These are phyloP conservation scores for Gila robusta DNA, from an alignment of 2,797 vertebrate species.

Conservation along the genomic window DNA sequence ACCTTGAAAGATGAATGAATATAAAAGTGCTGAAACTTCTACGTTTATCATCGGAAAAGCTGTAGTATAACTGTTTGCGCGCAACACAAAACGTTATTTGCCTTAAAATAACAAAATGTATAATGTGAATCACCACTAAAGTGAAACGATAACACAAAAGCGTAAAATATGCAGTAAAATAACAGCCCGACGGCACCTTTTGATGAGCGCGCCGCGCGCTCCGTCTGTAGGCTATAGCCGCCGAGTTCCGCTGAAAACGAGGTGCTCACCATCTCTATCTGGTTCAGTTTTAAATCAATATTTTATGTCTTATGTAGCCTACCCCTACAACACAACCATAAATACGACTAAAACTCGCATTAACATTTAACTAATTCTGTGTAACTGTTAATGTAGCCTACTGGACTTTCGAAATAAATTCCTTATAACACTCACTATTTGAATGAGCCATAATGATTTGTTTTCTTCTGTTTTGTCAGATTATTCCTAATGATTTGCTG, in stretches of 20 bases:
- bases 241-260: constrained; percentile 1
- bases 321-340: background rate
- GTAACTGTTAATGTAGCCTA: background rate
- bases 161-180: constrained; percentile 36
- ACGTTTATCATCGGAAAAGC: background rate
- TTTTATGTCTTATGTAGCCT: background rate
- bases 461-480: background rate
- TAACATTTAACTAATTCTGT: background rate
- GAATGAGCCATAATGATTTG: background rate
- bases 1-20: background rate
- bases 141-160: constrained; percentile 11
- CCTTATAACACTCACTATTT: background rate
- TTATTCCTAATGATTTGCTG: background rate
- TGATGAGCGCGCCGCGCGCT: background rate
- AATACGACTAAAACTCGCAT: background rate
- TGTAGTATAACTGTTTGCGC: background rate
- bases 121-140: background rate
- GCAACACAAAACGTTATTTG: background rate
- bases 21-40: background rate
- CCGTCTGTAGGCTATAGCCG: background rate
- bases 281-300: background rate
- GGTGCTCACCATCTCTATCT: background rate
- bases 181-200: background rate
- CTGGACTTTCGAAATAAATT: background rate
- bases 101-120: background rate